Base-by-base conservation (phyloP, 1,140 invertebrate species). In the Melitaea cinxia region DNA sequence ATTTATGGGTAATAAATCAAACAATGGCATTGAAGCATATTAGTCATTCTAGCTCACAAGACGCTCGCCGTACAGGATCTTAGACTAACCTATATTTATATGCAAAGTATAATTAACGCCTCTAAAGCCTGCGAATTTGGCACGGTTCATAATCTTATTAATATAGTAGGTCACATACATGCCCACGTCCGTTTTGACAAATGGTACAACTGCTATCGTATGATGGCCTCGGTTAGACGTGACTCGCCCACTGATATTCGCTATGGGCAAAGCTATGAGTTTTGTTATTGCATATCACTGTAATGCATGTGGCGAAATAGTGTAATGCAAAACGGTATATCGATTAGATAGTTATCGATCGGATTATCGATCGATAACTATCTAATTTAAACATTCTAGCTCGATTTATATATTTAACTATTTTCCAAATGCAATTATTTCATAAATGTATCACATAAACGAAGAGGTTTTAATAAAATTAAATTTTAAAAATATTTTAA, bases 151-250 rank as follows among this genome's bases (percentile, higher is more conserved):
- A 59, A 60, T 49, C 47, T 50, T 35, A 50, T 57, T 59, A 53
- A 47, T 39, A 35, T 23, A 59, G 54, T 68, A 59, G 66, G 66
- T 64, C 66, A 54, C 42, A 69, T 26, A 54, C 60, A 55, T 33
- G 33, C 63, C 61, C 59, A 65, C 66, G 69, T 72, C 62, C 56
- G 35, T 68, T 72, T 73, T 72, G 72, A 78, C 67, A 76, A 78
- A 78, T 76, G 71, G 61, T 62, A 37, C 17, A 42, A 47, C 60
- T 67, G 28, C 23, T 57, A 59, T 54, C 64, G 55, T 64, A 68
- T 69, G 63, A 28, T 42, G 65, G 60, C 65, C 33, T 58, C 23
- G 52, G 56, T 33, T 39, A 65, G 53, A 54, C 75, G 72, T 75
- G 73, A 72, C 70, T 69, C 49, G 63, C 50, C 60, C 50, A 62